Base-by-base conservation (phyloP, 2,888 invertebrate genomes). In the Heliconius ethilla region DNA sequence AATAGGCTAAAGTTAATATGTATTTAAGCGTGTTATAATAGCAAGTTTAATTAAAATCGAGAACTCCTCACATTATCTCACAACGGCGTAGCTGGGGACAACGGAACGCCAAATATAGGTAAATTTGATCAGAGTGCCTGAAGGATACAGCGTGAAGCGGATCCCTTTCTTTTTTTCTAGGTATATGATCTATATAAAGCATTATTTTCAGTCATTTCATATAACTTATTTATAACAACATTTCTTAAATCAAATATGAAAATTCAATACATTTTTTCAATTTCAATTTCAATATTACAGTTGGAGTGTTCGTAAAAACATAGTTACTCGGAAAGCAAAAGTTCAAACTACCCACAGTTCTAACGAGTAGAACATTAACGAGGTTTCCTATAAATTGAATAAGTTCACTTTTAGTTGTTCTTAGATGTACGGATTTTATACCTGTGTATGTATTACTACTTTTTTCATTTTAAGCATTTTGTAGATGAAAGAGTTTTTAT, bases 331-430 rank as follows among this genome's bases (percentile, higher is more conserved):
- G n/a, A 67, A 67, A 69, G 40, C 69, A 69, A 69, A 69, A 69
- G 40, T 69, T 69, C 25, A 69, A 69, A 25, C 69, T 69, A 25
- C 69, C 40, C 67, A 10, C 67, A 69, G 69, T 45, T 69, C 69
- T 69, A 69, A 69, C 69, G 40, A 69, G 40, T 15, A 69, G 40
- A 69, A 25, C 69, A 69, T 45, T 69, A 69, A 69, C 69, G 69
- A 69, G 69, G 69, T 69, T 69, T 40, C n/a, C 40, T 69, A 69
- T 69, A 45, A 69, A 69, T 69, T 69, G 69, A 69, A 69, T 69
- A 69, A 69, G 25, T 69, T 40, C 40, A 69, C 69, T 40, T 69
- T 69, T 13, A 67, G 40, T 67, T 40, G n/a, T 67, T 67, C 40
- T 67, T 69, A 45, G 45, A 69, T 40, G 69, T 69, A 37, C n/a